Percentiles rank a stretch among this genome's conserved stretches.
phyloP scores from a whole-genome alignment of 2,888 invertebrate species.

The Rhagonycha fulva region DNA sequence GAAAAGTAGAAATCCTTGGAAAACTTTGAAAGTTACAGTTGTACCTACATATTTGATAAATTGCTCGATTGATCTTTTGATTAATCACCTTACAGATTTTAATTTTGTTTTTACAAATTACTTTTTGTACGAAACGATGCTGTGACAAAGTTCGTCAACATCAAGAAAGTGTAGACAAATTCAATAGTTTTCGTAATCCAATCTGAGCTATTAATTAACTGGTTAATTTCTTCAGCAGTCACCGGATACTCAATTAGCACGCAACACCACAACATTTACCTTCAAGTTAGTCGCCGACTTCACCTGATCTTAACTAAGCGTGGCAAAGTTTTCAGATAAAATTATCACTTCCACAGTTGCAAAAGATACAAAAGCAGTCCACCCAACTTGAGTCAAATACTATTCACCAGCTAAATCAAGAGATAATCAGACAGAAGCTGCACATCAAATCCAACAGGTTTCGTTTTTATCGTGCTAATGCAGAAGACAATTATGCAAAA shows the following conservation, averaged over 20 bases:
- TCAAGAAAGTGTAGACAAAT: neutral
- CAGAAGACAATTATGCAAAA: neutral
- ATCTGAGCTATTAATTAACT: conserved; percentile 19
- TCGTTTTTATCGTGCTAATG: neutral
- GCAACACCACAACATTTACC: conserved; percentile 18
- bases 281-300: conserved; percentile 2
- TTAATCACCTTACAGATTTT: neutral
- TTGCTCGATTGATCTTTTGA: neutral
- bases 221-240: conserved; percentile 7
- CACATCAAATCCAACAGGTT: neutral
- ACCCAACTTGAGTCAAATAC: neutral
- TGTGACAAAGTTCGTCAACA: neutral
- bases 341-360: neutral
- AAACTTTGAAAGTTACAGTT: neutral
- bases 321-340: neutral
- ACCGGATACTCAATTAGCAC: conserved; percentile 24
- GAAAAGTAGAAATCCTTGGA: neutral
- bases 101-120: neutral
- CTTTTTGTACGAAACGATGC: neutral
- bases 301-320: conserved; percentile 16
- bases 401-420: neutral
- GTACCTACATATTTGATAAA: neutral
- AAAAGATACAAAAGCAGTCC: neutral
- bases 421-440: neutral
- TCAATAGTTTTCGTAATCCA: neutral